Evolutionary conservation across 2,888 invertebrate genomes (phyloP).

Genomic region (Adela reaumurella): DNA sequence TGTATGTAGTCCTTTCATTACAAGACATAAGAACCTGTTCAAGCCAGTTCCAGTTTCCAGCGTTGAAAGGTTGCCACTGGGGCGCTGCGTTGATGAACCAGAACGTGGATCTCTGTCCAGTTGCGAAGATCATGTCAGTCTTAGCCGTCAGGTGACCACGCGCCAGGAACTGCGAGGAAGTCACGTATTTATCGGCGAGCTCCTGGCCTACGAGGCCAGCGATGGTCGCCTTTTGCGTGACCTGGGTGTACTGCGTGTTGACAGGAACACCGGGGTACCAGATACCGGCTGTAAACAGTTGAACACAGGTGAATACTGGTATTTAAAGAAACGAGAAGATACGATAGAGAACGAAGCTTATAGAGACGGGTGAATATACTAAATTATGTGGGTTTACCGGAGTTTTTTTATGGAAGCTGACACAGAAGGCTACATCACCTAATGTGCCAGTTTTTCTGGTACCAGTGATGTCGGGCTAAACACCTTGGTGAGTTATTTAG

Average conservation of each 20-base stretch:
- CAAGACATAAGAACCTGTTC: too few relatives aligned
- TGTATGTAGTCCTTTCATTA: too few relatives aligned
- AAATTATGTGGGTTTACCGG: too few relatives aligned
- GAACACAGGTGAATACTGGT: too few relatives aligned
- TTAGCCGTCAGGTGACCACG: constrained; percentile 62
- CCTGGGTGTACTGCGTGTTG: constrained; percentile 37
- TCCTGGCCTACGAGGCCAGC: constrained; percentile 25
- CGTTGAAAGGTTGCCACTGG: constrained; percentile 64
- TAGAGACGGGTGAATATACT: too few relatives aligned
- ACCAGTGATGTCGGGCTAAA: too few relatives aligned
- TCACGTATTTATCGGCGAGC: constrained; percentile 43
- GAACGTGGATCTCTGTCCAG: constrained; percentile 57
- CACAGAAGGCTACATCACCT: too few relatives aligned
- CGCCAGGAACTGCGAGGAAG: constrained; percentile 38
- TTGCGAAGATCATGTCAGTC: constrained; percentile 58
- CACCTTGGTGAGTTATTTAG: too few relatives aligned
- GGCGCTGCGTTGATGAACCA: constrained; percentile 64
- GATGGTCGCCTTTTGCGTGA: constrained; percentile 26
- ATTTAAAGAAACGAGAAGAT: too few relatives aligned
- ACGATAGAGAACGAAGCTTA: too few relatives aligned
- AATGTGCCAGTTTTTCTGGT: too few relatives aligned
- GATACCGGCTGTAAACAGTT: constrained; percentile 40
- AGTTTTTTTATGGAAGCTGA: too few relatives aligned
- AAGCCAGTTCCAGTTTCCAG: constrained; percentile 57
- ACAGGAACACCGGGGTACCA: constrained; percentile 42